phyloP scores from a whole-genome alignment of 2,113 vertebrate species.

The Drymodes brunneopygia region DNA sequence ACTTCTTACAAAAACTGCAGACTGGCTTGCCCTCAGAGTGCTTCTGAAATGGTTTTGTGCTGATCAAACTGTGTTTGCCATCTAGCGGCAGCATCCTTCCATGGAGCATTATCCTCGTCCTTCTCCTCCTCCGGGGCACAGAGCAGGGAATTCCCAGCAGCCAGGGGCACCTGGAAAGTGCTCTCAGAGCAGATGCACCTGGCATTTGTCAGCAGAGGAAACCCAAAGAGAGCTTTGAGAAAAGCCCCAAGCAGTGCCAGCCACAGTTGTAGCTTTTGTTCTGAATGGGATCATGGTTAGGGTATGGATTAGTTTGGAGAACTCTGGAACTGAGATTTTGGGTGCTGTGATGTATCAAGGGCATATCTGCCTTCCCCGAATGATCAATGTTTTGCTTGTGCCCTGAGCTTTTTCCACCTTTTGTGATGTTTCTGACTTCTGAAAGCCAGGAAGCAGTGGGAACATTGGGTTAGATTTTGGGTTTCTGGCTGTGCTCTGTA shows the following conservation, averaged over 20 bases:
- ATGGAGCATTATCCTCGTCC: neutral
- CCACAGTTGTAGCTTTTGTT: rapidly evolving
- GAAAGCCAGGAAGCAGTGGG: neutral
- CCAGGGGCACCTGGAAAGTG: neutral
- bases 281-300: rapidly evolving
- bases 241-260: neutral
- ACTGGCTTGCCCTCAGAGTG: neutral
- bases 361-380: neutral
- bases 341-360: neutral
- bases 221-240: neutral
- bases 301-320: neutral
- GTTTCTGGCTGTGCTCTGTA: neutral
- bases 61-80: slow-evolving; percentile 67
- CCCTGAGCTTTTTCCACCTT: neutral
- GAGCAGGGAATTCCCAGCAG: neutral
- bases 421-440: neutral
- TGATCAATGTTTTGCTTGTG: neutral
- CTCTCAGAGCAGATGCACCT: neutral
- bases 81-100: slow-evolving; percentile 63
- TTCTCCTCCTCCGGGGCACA: neutral
- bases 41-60: neutral
- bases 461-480: rapidly evolving
- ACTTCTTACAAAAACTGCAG: neutral
- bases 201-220: neutral
- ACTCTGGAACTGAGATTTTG: neutral